A percentile compares a stretch with the other conserved stretches of the same genome.
Conservation (phyloP, 2,888 invertebrate species). For the Drosophila paracracens region DNA sequence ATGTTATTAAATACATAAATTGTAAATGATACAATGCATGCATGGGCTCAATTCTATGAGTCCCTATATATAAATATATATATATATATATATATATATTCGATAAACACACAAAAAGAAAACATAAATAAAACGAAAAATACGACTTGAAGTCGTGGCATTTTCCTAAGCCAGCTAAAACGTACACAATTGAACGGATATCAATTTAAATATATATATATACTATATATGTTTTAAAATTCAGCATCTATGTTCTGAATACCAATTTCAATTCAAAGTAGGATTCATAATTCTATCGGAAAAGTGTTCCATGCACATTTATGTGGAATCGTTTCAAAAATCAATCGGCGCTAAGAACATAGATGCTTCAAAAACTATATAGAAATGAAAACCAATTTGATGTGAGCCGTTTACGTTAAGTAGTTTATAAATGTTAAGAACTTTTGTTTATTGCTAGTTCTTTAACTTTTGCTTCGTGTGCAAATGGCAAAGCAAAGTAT, state of each 20-base stretch:
- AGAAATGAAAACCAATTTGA: constrained; percentile 44
- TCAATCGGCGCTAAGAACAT: background rate
- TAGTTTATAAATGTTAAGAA: constrained; percentile 61
- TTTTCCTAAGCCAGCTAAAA: constrained; percentile 68
- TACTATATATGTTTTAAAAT: constrained; percentile 39
- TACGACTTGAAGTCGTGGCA: constrained; percentile 76
- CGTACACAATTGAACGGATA: constrained; percentile 28
- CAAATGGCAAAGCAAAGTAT: constrained; percentile 68
- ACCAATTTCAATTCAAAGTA: background rate
- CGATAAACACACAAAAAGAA: constrained; percentile 1
- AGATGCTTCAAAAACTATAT: constrained; percentile 7
- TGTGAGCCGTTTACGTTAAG: constrained; percentile 70
- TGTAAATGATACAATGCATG: constrained; percentile 39
- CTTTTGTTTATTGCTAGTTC: constrained; percentile 68
- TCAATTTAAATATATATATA: constrained; percentile 51
- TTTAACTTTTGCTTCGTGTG: constrained; percentile 57
- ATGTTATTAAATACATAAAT: constrained; percentile 44
- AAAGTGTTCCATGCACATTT: constrained; percentile 2
- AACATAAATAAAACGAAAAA: constrained; percentile 8
- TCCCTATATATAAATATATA: constrained; percentile 29
- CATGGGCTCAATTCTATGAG: constrained; percentile 71
- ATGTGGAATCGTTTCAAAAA: background rate
- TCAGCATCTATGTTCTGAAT: constrained; percentile 13
- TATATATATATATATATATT: background rate
- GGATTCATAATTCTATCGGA: constrained; percentile 3